Base-by-base conservation (phyloP, 2,113 vertebrate genomes). In the Nibea coibor region DNA sequence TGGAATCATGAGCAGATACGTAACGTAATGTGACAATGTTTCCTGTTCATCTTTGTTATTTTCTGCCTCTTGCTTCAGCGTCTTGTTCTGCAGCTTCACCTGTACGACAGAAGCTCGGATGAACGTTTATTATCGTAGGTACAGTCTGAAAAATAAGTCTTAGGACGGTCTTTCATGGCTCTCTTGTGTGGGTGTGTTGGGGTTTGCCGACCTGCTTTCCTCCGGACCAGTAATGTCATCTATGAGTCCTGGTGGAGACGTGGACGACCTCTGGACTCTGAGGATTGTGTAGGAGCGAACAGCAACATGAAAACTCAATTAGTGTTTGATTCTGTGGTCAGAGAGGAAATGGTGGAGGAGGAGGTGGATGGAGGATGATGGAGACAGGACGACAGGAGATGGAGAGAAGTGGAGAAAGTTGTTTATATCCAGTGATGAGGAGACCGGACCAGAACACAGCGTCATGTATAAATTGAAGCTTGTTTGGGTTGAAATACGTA, bases 271-370 rank as follows among this genome's bases (percentile, higher is more conserved):
- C 59, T 47, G 63, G 45, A 59, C 80, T 82, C 78, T 88, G 82
- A 35, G 39, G 75, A 82, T 85, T 61, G 54, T 50, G 66, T 35
- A 56, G 65, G 42, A 82, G 74, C n/a, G 19, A 75, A 51, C 65
- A 56, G 75, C 59, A 59, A 93, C 92, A 92, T 65, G 87, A 63
- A 93, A 92, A 91, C 80, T 87, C 86, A 92, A 89, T 93, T 93
- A 93, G 53, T 28, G 83, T 74, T 76, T 67, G 80, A 72, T 39
- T 87, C 61, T 88, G 83, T 67, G 86, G 86, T 85, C 65, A 42
- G 72, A 50, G 31, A 15, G 48, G 63, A 69, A 17, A 14, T 8
- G 31, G 31, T 8, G 31, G 31, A 31, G 31, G 31, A 31, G 31
- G 0, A 35, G 31, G 31, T 7, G 31, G 0, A 50, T 26, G 24